A percentile compares a stretch with the other conserved stretches of the same genome.
phyloP scores from a whole-genome alignment of 2,888 invertebrate species.

The Endotricha flammealis region DNA sequence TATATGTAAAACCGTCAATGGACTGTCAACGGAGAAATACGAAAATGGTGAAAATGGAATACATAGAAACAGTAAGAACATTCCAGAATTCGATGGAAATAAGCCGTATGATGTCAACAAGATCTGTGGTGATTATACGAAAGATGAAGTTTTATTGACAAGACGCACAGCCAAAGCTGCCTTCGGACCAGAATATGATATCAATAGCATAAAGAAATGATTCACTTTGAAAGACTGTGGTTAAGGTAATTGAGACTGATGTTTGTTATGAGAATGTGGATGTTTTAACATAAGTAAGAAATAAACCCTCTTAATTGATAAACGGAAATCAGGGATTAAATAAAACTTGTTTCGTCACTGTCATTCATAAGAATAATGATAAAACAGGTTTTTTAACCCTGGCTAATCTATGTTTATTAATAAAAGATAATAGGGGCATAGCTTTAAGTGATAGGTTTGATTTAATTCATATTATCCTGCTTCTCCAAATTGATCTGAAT shows the following conservation, averaged over 20 bases:
- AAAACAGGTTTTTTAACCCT: no score
- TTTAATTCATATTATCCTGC: conserved; percentile 29
- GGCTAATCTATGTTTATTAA: no score
- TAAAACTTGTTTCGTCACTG: no score
- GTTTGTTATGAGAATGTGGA: conserved; percentile 58
- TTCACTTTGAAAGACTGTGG: conserved; percentile 42
- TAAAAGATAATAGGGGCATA: conserved; percentile 26
- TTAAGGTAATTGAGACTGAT: conserved; percentile 66
- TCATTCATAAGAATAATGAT: no score
- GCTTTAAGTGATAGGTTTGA: conserved; percentile 35
- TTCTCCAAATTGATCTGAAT: not conserved
- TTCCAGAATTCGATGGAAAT: conserved; percentile 40
- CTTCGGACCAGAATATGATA: conserved; percentile 48
- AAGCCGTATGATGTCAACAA: conserved; percentile 47
- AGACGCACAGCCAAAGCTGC: conserved; percentile 55
- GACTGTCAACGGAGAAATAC: conserved; percentile 24
- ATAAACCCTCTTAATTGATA: no score
- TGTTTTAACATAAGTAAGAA: conserved; percentile 26
- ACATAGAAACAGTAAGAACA: conserved; percentile 34
- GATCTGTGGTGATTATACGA: conserved; percentile 53
- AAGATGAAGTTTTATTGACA: conserved; percentile 52
- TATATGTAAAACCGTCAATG: conserved; percentile 24
- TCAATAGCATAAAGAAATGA: conserved; percentile 66
- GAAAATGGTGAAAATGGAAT: conserved; percentile 34
- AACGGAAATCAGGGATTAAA: no score